phyloP scores from a whole-genome alignment of 2,113 vertebrate genomes.

The Capreolus pygargus region DNA sequence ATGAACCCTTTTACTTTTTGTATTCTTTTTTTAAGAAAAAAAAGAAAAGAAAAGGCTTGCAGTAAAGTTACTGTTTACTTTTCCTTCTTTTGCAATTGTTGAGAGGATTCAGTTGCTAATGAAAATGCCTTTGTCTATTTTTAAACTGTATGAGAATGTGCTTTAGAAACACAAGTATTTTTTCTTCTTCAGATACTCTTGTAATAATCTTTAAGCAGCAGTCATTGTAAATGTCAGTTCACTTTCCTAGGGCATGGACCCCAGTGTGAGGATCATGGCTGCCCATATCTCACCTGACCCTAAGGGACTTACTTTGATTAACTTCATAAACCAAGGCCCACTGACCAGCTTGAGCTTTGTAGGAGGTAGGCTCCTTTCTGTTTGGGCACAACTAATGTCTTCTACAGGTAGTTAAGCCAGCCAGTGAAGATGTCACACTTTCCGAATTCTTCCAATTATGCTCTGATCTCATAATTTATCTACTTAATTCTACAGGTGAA shows the following conservation, averaged over 20 bases:
- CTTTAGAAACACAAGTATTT: slow-evolving; percentile 15
- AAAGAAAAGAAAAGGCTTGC: neutral
- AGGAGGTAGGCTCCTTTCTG: neutral
- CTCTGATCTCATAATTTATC: neutral
- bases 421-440: neutral
- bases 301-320: neutral
- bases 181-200: slow-evolving; percentile 16
- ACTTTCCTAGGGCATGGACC: neutral
- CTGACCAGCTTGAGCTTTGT: neutral
- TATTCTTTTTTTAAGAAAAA: neutral
- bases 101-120: neutral
- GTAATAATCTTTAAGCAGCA: neutral
- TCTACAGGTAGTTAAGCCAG: neutral
- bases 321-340: neutral
- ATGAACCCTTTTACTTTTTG: neutral
- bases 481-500: neutral
- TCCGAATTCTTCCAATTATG: neutral
- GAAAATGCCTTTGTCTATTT: slow-evolving; percentile 39
- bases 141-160: slow-evolving; percentile 23
- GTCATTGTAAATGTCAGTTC: neutral
- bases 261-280: neutral
- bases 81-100: neutral
- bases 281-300: neutral
- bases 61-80: neutral
- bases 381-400: neutral